These are phyloP conservation scores for Pogona vitticeps DNA, from an alignment of 2,113 vertebrate genomes.

Conservation along the genomic window DNA sequence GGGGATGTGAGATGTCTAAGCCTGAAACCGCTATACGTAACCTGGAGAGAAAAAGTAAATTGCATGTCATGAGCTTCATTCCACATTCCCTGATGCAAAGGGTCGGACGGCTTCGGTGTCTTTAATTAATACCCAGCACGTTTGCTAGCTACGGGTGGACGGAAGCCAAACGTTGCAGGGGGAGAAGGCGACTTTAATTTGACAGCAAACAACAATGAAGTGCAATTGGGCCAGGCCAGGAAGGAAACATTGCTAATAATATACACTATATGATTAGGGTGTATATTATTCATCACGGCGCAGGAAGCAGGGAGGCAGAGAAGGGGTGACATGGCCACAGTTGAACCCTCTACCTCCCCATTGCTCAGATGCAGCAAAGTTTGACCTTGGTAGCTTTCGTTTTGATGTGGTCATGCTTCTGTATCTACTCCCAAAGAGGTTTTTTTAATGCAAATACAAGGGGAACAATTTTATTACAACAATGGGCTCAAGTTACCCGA, in stretches of 20 bases:
- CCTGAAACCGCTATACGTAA: too few species aligned
- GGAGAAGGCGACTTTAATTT: constrained; percentile 11
- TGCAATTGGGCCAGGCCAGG: constrained; percentile 3
- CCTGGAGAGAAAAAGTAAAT: background rate
- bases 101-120: background rate
- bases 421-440: too few species aligned
- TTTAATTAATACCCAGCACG: background rate
- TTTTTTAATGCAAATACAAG: too few species aligned
- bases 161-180: background rate
- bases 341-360: background rate
- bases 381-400: too few species aligned
- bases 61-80: background rate
- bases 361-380: background rate
- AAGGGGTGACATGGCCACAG: background rate
- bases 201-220: background rate
- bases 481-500: too few species aligned
- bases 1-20: too few species aligned
- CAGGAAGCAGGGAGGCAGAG: background rate
- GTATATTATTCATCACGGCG: background rate
- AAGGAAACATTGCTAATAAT: constrained; percentile 27
- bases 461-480: too few species aligned
- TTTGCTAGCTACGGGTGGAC: background rate
- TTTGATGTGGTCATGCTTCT: background rate
- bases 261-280: background rate
- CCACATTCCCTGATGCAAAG: background rate